phyloP scores from a whole-genome alignment of 2,797 vertebrate genomes.

The Psittacula echo region DNA sequence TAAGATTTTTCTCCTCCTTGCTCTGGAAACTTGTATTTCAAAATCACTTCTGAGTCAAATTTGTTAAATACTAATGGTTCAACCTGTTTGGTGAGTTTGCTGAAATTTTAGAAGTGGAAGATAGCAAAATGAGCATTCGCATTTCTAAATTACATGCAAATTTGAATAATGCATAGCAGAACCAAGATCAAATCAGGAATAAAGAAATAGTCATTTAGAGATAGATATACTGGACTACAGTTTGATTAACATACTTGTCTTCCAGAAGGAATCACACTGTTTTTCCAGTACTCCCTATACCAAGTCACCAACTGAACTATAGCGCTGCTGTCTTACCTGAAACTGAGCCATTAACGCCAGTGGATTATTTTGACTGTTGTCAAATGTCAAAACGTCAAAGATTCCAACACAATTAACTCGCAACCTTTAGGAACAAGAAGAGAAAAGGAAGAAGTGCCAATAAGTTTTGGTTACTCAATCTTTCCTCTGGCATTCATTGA shows the following conservation, averaged over 20 bases:
- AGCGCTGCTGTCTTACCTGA: constrained; percentile 75
- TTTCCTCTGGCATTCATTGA: neutral
- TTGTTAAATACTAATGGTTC: neutral
- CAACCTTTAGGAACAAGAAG: constrained; percentile 76
- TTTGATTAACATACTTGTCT: neutral
- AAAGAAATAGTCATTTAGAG: neutral
- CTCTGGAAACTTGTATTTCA: neutral
- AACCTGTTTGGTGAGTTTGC: neutral
- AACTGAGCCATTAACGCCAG: constrained; percentile 97
- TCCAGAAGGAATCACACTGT: neutral
- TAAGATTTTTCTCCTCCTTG: neutral
- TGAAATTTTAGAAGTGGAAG: neutral
- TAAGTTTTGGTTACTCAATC: neutral
- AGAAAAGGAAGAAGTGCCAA: constrained; percentile 8
- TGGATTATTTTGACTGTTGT: constrained; percentile 98
- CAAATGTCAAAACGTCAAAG: constrained; percentile 99
- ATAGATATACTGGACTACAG: neutral
- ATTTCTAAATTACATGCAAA: neutral
- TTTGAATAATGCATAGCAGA: neutral
- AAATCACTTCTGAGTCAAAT: neutral
- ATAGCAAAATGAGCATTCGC: neutral
- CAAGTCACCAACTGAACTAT: neutral
- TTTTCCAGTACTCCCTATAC: neutral
- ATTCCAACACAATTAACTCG: constrained; percentile 95
- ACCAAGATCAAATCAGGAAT: neutral